Evolutionary conservation across 2,888 invertebrate genomes (phyloP).

Genomic region (Cordilura impudica): DNA sequence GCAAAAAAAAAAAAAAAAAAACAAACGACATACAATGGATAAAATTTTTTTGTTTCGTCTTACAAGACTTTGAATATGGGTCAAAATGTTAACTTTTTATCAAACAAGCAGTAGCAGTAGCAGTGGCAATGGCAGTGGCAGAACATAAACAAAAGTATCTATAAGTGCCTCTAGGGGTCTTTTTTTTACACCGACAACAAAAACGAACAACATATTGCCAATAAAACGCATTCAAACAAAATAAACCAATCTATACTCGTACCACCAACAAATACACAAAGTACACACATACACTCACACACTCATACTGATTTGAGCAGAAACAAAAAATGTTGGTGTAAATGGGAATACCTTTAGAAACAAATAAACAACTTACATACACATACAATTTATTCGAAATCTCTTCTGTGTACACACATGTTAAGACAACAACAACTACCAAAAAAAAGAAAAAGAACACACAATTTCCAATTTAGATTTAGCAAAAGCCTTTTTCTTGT

Average conservation of each 20-base stretch:
- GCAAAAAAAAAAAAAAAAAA: neutral
- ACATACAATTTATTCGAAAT: neutral
- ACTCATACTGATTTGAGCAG: neutral
- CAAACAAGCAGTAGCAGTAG: neutral
- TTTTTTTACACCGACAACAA: constrained; percentile 6
- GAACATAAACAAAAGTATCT: constrained; percentile 37
- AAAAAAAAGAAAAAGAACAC: too few species aligned
- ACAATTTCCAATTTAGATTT: too few species aligned
- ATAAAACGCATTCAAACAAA: constrained; percentile 51
- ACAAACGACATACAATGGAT: constrained; percentile 15
- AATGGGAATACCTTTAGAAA: neutral
- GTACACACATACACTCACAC: neutral
- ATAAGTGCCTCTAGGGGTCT: constrained; percentile 50
- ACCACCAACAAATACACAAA: too few species aligned
- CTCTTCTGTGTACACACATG: too few species aligned
- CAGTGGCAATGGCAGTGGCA: neutral
- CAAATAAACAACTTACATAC: neutral
- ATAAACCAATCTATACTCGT: constrained; percentile 16
- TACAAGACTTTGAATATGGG: constrained; percentile 44
- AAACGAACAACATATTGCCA: constrained; percentile 26
- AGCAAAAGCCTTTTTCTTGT: too few species aligned
- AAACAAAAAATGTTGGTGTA: neutral
- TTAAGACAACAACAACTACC: too few species aligned
- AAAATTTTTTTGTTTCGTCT: constrained; percentile 1
- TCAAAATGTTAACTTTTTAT: constrained; percentile 34